Evolutionary conservation across 2,888 invertebrate genomes (phyloP).

Genomic region (Chymomyza caudatula): DNA sequence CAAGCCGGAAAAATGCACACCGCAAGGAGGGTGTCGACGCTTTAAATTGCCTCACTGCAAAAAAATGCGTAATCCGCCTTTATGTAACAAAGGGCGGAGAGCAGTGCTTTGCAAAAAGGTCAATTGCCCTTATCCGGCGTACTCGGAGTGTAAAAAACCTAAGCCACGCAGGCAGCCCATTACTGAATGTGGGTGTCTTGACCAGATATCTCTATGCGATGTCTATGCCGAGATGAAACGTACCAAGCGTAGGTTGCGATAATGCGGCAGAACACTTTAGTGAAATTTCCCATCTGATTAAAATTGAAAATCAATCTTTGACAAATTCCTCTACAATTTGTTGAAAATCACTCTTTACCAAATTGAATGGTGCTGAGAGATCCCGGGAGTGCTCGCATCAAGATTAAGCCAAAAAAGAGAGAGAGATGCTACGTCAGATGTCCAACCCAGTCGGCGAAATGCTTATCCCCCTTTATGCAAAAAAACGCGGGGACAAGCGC

Average conservation of each 20-base stretch:
- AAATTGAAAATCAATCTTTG: too few species aligned
- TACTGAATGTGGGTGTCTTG: slow-evolving; percentile 38
- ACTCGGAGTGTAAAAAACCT: slow-evolving; percentile 36
- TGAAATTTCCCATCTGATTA: too few species aligned
- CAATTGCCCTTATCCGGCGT: slow-evolving; percentile 50
- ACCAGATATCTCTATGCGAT: slow-evolving; percentile 19
- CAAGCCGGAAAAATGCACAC: slow-evolving; percentile 3
- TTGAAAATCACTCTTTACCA: too few species aligned
- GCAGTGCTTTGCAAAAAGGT: slow-evolving; percentile 38
- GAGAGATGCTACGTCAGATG: slow-evolving; percentile 29
- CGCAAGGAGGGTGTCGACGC: slow-evolving; percentile 23
- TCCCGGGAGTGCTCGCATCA: slow-evolving; percentile 55
- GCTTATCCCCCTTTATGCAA: slow-evolving; percentile 18
- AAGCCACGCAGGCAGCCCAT: slow-evolving; percentile 1
- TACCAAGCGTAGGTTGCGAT: too few species aligned
- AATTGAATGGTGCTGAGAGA: too few species aligned
- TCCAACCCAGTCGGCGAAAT: slow-evolving; percentile 1
- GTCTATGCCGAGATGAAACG: background rate
- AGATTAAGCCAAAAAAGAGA: slow-evolving; percentile 46
- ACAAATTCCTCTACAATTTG: too few species aligned
- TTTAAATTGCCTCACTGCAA: slow-evolving; percentile 26
- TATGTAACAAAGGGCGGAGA: slow-evolving; percentile 8
- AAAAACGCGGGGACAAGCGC: background rate
- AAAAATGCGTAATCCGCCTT: background rate
- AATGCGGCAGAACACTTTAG: too few species aligned